Evolutionary conservation across 1,140 invertebrate species (phyloP).

Genomic region (Conopomorpha cramerella): DNA sequence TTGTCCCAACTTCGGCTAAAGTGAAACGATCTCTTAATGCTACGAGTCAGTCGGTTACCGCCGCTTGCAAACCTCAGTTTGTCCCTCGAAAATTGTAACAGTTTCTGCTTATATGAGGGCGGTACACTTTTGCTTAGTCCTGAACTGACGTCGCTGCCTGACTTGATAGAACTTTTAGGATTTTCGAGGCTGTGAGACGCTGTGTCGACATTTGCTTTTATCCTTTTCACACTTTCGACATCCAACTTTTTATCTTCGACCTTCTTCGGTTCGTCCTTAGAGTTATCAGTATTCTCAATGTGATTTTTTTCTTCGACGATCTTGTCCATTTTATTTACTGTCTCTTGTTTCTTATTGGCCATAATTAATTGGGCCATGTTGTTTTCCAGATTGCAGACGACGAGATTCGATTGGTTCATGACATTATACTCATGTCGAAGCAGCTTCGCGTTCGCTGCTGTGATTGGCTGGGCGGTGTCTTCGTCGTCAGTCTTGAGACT

Average conservation of each 20-base stretch:
- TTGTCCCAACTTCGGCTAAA: slow-evolving; percentile 51
- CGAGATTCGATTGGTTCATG: slow-evolving; percentile 60
- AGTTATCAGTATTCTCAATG: slow-evolving; percentile 20
- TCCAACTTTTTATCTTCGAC: slow-evolving; percentile 13
- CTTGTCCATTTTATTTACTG: slow-evolving; percentile 43
- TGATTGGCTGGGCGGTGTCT: slow-evolving; percentile 55
- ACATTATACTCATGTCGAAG: slow-evolving; percentile 53
- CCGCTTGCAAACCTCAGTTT: slow-evolving; percentile 52
- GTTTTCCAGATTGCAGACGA: slow-evolving; percentile 63
- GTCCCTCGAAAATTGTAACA: slow-evolving; percentile 52
- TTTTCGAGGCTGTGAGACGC: slow-evolving; percentile 49
- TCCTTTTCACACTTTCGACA: slow-evolving; percentile 21
- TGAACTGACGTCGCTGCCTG: slow-evolving; percentile 42
- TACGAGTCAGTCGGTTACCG: slow-evolving; percentile 48
- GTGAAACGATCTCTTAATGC: slow-evolving; percentile 53
- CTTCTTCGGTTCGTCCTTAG: slow-evolving; percentile 22
- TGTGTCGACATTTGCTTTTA: slow-evolving; percentile 32
- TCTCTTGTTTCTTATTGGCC: slow-evolving; percentile 29
- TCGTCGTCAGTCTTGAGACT: slow-evolving; percentile 65
- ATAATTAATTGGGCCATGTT: slow-evolving; percentile 56
- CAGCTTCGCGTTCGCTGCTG: slow-evolving; percentile 47
- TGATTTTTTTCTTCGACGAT: slow-evolving; percentile 44
- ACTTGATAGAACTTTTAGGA: slow-evolving; percentile 48
- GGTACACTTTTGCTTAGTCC: slow-evolving; percentile 56
- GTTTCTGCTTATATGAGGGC: slow-evolving; percentile 55